Evolutionary conservation across 1,140 invertebrate species (phyloP).

Genomic region (Solenopsis invicta): DNA sequence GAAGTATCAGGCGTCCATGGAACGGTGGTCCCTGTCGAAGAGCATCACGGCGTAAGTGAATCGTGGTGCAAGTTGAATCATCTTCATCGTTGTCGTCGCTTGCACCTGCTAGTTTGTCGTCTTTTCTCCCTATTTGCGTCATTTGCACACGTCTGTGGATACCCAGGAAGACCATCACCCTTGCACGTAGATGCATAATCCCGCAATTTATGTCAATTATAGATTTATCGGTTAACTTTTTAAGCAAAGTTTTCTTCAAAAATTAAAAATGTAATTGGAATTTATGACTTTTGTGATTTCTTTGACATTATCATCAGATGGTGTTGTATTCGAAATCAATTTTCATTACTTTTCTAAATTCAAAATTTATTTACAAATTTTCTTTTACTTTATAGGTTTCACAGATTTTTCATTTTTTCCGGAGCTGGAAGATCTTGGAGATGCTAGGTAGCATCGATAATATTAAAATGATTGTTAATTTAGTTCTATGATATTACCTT

Average conservation of each 20-base stretch:
- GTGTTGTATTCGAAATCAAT: not conserved
- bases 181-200: not conserved
- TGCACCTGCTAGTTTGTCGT: not conserved
- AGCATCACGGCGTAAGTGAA: constrained; percentile 97
- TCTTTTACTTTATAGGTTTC: too few species aligned
- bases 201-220: not conserved
- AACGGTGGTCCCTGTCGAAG: constrained; percentile 97
- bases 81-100: not conserved
- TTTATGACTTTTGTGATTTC: not conserved
- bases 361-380: too few species aligned
- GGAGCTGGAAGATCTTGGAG: too few species aligned
- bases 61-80: not conserved
- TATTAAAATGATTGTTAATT: too few species aligned
- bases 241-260: not conserved
- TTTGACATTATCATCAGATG: not conserved
- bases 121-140: not conserved
- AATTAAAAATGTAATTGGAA: not conserved
- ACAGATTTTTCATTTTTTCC: too few species aligned
- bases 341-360: constrained; percentile 6
- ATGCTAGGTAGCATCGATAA: too few species aligned
- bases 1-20: constrained; percentile 98
- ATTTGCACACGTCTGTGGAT: not conserved
- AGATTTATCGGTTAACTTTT: not conserved
- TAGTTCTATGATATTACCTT: too few species aligned
- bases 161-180: not conserved